Evolutionary conservation across 2,888 invertebrate species (phyloP).

Genomic region (Platynereis dumerilii): DNA sequence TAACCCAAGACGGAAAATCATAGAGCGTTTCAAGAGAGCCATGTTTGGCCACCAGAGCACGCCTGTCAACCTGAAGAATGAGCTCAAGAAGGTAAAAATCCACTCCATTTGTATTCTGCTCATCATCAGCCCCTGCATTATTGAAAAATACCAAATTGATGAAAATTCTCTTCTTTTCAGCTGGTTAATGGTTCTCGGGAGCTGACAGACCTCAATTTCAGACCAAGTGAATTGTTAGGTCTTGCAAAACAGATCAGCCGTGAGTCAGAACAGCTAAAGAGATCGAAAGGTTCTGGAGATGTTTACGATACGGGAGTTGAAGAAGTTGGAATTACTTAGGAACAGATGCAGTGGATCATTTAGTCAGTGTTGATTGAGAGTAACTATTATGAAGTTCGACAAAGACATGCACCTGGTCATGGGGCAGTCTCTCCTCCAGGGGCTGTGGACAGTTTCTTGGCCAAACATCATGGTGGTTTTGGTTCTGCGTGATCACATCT

Average conservation of each 20-base stretch:
- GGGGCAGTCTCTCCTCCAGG: background rate
- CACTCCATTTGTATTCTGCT: no score
- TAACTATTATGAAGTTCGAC: conserved; percentile 46
- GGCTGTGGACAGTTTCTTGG: conserved; percentile 4
- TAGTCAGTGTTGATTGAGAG: conserved; percentile 56
- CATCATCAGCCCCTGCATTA: background rate
- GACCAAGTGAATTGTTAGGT: conserved; percentile 42
- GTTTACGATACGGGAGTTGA: conserved; percentile 25
- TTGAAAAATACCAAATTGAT: background rate
- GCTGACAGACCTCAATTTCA: conserved; percentile 57
- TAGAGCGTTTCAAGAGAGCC: conserved; percentile 60
- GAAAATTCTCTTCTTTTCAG: conserved; percentile 39
- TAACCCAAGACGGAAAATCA: conserved; percentile 52
- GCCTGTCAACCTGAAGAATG: conserved; percentile 57
- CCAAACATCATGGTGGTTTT: background rate
- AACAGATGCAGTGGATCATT: conserved; percentile 59
- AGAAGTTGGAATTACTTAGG: conserved; percentile 52
- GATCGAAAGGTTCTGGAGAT: no score
- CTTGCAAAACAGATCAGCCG: conserved; percentile 41
- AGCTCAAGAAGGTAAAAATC: conserved; percentile 55
- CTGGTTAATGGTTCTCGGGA: conserved; percentile 55
- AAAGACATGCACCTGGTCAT: no score
- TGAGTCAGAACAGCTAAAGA: conserved; percentile 33
- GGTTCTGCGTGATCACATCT: no score
- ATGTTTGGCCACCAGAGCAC: conserved; percentile 57